phyloP scores from a whole-genome alignment of 2,888 invertebrate species.

The Drosophila setosimentum region DNA sequence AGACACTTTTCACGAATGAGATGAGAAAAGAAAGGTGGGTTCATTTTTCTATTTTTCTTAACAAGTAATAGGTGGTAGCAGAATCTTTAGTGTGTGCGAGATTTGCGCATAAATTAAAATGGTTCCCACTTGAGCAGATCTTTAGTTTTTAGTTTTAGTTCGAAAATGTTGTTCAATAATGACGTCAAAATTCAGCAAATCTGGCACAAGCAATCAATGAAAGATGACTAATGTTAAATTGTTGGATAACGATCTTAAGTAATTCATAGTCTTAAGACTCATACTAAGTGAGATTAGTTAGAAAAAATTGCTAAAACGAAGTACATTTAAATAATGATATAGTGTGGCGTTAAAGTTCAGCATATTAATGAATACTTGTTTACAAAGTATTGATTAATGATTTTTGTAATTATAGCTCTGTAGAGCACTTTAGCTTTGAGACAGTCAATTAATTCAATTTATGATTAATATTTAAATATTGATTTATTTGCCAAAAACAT shows the following conservation, averaged over 20 bases:
- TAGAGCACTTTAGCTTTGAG: not conserved
- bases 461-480: not conserved
- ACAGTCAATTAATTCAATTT: not conserved
- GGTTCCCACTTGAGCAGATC: not conserved
- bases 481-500: not conserved
- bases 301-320: not conserved
- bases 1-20: conserved; percentile 31
- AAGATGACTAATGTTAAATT: not conserved
- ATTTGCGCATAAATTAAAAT: conserved; percentile 1
- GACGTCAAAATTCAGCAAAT: not conserved
- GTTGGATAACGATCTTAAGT: not conserved
- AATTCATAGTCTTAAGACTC: not conserved
- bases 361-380: not conserved
- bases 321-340: not conserved
- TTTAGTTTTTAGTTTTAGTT: not conserved
- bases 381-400: not conserved
- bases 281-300: not conserved
- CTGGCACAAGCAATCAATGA: not conserved
- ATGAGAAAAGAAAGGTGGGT: conserved; percentile 27
- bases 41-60: not conserved
- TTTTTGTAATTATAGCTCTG: not conserved
- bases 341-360: too few relatives aligned
- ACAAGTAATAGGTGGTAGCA: conserved; percentile 36
- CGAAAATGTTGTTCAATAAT: not conserved
- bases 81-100: not conserved